Evolutionary conservation across 2,888 invertebrate genomes (phyloP), one percentile per base, ranked within the genome.

Genomic region (Nymphalis c-album): DNA sequence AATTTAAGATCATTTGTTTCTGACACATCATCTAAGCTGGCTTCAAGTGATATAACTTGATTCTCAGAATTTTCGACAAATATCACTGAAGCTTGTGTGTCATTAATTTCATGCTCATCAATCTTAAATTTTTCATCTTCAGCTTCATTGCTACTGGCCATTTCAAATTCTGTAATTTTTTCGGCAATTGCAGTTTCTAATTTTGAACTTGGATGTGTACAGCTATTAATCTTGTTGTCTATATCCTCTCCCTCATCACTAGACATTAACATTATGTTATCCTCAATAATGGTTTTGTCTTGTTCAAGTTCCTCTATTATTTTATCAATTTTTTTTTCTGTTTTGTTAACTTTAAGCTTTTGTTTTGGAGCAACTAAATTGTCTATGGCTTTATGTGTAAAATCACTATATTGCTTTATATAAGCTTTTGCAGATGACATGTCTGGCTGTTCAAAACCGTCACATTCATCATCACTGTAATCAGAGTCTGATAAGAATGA

Each of bases 331-430:
- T 80, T 82, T 10, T 78, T 74, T 47, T 72, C 68, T 67, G 81
- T 85, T 17, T 66, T 57, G 80, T 85, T 86, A 55, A 64, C 75
- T 77, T 83, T 86, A 22, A 63, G 74, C 68, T 68, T 73, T 67
- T 70, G 78, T 72, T 81, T 84, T 50, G 77, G 74, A 51, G 77
- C 73, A 72, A 95, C 87, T 66, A 95, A 92, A 75, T 93, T 88
- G 46, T 92, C 86, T 70, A 97, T 95, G 79, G 95, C 95, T 71
- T 93, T 94, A 73, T 95, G 94, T 60, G 96, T 95, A 76, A 96
- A 93, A 70, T 95, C 96, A 76, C 94, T 96, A 76, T 96, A 95
- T 84, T 96, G 96, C 80, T 95, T 92, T 93, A 96, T 96, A 73
- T 95, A 96, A 48, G 93, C 92, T 79, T 95, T 93, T 3, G 95